Percentiles rank a stretch among this genome's conserved stretches.
Evolutionary conservation across 2,113 vertebrate genomes (phyloP).

Genomic region (Rhea pennata): DNA sequence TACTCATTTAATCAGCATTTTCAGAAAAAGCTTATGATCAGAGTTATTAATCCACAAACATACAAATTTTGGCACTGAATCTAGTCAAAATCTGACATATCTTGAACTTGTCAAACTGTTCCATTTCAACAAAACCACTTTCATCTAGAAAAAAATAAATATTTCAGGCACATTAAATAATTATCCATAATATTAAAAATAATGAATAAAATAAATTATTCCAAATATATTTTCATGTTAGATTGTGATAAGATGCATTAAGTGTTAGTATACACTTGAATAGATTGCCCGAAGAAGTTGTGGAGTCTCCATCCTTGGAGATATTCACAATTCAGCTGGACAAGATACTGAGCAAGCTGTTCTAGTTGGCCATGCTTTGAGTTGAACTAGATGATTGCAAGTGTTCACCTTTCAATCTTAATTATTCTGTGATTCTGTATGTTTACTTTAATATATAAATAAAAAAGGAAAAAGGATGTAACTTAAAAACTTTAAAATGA

Average conservation of each 20-base stretch:
- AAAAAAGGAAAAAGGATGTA: not conserved
- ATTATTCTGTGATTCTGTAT: not conserved
- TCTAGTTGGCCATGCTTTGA: not conserved
- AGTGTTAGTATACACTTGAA: not conserved
- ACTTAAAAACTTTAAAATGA: not conserved
- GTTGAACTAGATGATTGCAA: not conserved
- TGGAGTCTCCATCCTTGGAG: not conserved
- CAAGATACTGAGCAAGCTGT: not conserved
- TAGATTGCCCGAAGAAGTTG: not conserved
- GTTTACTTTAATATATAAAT: not conserved
- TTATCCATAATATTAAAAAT: not conserved
- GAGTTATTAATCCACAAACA: not conserved
- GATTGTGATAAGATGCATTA: not conserved
- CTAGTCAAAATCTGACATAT: not conserved
- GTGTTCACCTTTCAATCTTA: not conserved
- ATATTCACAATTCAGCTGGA: not conserved
- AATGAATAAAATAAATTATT: not conserved
- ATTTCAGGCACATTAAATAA: not conserved
- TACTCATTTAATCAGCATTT: not conserved
- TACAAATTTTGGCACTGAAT: not conserved
- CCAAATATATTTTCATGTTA: not conserved
- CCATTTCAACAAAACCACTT: not conserved
- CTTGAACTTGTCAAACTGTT: not conserved
- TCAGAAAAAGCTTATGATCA: not conserved
- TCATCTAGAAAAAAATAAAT: not conserved